These are phyloP conservation scores for Elephas maximus DNA, from an alignment of 2,113 vertebrate species.

Conservation along the genomic window DNA sequence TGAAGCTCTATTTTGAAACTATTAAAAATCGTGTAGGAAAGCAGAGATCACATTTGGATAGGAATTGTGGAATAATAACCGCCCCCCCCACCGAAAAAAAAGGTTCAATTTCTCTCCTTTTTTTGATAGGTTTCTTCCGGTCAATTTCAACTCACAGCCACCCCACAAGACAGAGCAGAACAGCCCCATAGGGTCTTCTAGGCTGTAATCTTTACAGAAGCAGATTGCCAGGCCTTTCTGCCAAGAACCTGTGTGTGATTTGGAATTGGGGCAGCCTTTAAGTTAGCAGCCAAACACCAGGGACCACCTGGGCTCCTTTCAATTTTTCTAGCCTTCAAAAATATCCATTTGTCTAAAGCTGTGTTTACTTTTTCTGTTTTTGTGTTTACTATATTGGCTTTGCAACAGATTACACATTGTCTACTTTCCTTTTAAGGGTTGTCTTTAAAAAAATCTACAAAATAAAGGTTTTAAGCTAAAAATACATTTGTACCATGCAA, in stretches of 20 bases:
- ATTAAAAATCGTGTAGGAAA: background rate
- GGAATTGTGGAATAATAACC: background rate
- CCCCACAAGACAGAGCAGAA: background rate
- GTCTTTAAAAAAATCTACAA: background rate
- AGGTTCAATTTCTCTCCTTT: background rate
- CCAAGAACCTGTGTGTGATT: background rate
- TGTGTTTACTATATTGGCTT: background rate
- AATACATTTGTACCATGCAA: background rate
- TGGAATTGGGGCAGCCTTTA: background rate
- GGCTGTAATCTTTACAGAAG: background rate
- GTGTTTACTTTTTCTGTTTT: background rate
- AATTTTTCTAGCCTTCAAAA: background rate
- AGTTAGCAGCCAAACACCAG: background rate
- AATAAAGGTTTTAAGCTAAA: conserved; percentile 8
- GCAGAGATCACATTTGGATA: background rate
- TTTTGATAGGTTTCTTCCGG: background rate
- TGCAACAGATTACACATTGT: background rate
- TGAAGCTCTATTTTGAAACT: background rate
- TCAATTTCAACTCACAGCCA: background rate
- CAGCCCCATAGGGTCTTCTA: background rate
- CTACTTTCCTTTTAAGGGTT: background rate
- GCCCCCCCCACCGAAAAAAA: background rate
- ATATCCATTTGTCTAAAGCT: background rate
- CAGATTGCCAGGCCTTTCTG: background rate
- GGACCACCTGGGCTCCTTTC: no score